Conservation (phyloP, 1,140 invertebrate species). For the Sweltsa coloradensis region DNA sequence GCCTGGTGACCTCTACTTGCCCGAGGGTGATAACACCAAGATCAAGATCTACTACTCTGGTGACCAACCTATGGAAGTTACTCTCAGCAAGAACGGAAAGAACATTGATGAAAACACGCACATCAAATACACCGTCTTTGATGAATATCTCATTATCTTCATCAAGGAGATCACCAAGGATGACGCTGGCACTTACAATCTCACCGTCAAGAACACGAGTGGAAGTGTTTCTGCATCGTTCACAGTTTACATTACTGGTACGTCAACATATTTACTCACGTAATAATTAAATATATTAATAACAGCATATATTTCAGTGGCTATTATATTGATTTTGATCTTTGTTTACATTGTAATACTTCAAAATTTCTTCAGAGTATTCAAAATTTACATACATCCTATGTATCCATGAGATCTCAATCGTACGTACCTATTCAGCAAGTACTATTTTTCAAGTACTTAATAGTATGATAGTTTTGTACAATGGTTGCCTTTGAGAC, state of each 20-base stretch:
- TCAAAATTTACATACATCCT: too few relatives aligned
- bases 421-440: too few relatives aligned
- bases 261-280: too few relatives aligned
- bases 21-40: conserved; percentile 89
- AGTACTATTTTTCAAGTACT: too few relatives aligned
- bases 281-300: too few relatives aligned
- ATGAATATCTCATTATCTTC: conserved; percentile 90
- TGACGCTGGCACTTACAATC: conserved; percentile 73
- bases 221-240: conserved; percentile 75
- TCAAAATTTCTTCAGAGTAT: too few relatives aligned
- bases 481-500: too few relatives aligned
- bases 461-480: too few relatives aligned
- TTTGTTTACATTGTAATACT: too few relatives aligned
- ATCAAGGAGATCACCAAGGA: conserved; percentile 75
- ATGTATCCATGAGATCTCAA: too few relatives aligned
- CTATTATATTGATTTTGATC: too few relatives aligned
- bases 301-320: too few relatives aligned
- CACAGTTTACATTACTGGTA: conserved; percentile 74
- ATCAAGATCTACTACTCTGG: conserved; percentile 88
- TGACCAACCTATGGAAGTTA: conserved; percentile 83
- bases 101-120: conserved; percentile 62
- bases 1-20: conserved; percentile 76
- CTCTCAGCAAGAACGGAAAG: conserved; percentile 68
- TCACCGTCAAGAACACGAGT: conserved; percentile 84
- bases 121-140: conserved; percentile 87